Base-by-base conservation (phyloP, 1,140 invertebrate genomes). In the Reticulitermes speratus region DNA sequence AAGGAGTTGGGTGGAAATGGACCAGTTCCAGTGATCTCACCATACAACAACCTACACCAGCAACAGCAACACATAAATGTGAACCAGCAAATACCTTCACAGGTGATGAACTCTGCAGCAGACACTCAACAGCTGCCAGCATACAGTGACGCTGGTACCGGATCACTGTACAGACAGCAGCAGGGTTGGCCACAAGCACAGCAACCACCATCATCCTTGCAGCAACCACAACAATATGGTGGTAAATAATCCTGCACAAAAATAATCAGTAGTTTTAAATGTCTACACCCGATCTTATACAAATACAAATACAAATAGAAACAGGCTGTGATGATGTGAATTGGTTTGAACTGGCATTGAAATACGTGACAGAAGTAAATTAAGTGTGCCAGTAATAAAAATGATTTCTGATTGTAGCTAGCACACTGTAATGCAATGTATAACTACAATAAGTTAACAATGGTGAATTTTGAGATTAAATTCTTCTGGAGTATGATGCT, bases 1-100 rank as follows among this genome's bases (percentile, higher is more conserved):
- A 86, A 48, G 38, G 85, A 69, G 44, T 44, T 32, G 44, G 38
- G 83, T 90, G 90, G 85, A 32, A 90, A 16, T 86, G 89, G 44
- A 88, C 89, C 12, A 88, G 82, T 25, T 19, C 3, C 88, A 82
- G 65, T 8, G 65, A 55, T 55, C 5, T 21, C 52, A 5, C 8
- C 52, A 21, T 55, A 55, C 52, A 55, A 55, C 52, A 55, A 55
- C 14, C 14, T 55, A 16, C n/a, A n/a, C 25, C 25, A 75, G 25
- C 65, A 75, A 86, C 88, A 85, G 86, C 87, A 88, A 85, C 87
- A 59, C 65, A 88, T 86, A n/a, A 88, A 87, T 44, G 45, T 86
- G 87, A 88, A 88, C 44, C 87, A 86, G 32, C 88, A 88, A 44
- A 82, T 88, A 84, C 86, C 87, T 44, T 88, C 87, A 48, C 55